These are phyloP conservation scores for Bursaphelenchus okinawaensis DNA, from an alignment of 2,888 invertebrate genomes.

Conservation along the genomic window DNA sequence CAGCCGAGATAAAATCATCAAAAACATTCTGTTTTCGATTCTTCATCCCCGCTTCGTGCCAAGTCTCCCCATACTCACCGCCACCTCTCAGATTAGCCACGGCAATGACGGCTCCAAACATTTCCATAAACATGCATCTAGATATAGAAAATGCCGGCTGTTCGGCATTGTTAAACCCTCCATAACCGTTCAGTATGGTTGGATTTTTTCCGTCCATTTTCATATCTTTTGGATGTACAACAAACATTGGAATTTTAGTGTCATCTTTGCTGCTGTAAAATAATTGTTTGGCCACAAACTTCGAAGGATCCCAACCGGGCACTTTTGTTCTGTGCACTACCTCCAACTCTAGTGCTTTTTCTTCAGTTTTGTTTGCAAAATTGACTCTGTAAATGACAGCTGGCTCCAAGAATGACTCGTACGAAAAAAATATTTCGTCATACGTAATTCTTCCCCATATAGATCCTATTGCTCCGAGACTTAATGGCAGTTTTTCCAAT, in stretches of 20 bases:
- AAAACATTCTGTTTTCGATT: conserved; percentile 93
- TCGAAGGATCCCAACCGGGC: conserved; percentile 72
- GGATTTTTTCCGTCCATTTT: conserved; percentile 58
- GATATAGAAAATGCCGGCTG: conserved; percentile 83
- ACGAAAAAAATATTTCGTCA: conserved; percentile 74
- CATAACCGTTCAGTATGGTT: conserved; percentile 75
- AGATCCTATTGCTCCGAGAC: conserved; percentile 76
- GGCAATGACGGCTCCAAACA: conserved; percentile 80
- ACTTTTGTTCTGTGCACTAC: conserved; percentile 78
- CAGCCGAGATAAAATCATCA: conserved; percentile 89
- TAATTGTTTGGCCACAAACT: conserved; percentile 79
- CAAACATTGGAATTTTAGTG: conserved; percentile 86
- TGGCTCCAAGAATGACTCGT: conserved; percentile 87
- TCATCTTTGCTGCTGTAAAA: conserved; percentile 89
- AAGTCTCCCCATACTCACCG: conserved; percentile 88
- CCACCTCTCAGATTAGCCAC: conserved; percentile 92
- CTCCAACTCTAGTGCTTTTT: conserved; percentile 59
- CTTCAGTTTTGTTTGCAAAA: conserved; percentile 65
- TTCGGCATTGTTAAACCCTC: conserved; percentile 72
- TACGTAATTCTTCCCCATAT: conserved; percentile 73
- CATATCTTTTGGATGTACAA: conserved; percentile 63
- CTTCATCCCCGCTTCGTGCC: conserved; percentile 87
- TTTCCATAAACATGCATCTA: conserved; percentile 79
- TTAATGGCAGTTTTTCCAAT: conserved; percentile 63
- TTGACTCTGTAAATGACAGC: conserved; percentile 80